Percentiles rank a stretch among this genome's conserved stretches.
Conservation (phyloP, 2,797 vertebrate genomes). For the Loriculus beryllinus region DNA sequence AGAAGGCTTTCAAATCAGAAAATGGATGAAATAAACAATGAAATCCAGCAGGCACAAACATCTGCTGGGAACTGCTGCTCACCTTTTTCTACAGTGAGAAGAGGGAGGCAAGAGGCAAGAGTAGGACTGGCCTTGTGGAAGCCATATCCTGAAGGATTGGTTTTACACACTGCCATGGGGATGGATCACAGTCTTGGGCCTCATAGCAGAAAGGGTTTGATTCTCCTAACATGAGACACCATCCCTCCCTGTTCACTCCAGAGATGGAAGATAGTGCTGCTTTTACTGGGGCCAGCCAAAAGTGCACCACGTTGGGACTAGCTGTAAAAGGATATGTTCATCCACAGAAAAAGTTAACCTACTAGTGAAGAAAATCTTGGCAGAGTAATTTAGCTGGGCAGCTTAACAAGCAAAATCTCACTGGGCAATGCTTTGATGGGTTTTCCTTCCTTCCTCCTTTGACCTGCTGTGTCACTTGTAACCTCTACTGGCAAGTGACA, state of each 20-base stretch:
- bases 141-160: not conserved
- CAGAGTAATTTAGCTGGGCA: not conserved
- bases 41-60: not conserved
- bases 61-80: not conserved
- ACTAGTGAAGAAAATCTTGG: not conserved
- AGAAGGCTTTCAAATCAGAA: not conserved
- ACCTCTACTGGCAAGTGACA: not conserved
- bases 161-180: not conserved
- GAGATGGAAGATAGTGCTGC: not conserved
- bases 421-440: not conserved
- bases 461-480: not conserved
- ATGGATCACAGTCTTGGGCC: not conserved
- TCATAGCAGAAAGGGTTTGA: not conserved
- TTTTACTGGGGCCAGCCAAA: not conserved
- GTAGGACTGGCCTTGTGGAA: rapidly evolving
- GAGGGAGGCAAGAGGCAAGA: not conserved
- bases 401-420: not conserved
- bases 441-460: not conserved
- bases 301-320: not conserved
- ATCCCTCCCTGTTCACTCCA: not conserved
- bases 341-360: not conserved
- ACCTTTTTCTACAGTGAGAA: not conserved
- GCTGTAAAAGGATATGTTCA: not conserved
- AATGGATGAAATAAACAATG: not conserved
- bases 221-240: not conserved